Percentiles rank a stretch among this genome's conserved stretches.
Conservation (phyloP, 2,888 invertebrate species). For the Ariolimax columbianus region DNA sequence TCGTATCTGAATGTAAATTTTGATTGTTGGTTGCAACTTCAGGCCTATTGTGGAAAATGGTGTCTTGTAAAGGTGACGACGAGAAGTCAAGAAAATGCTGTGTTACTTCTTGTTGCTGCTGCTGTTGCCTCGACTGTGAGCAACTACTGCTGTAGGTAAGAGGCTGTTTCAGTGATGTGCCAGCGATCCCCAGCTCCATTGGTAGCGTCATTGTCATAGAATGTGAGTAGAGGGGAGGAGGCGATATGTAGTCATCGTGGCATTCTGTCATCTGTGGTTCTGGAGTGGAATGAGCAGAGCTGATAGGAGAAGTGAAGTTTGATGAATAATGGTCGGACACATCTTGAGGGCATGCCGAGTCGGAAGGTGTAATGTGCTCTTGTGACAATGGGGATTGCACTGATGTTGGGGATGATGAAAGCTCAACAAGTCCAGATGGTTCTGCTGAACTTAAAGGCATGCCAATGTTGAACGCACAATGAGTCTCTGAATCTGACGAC, state of each 20-base stretch:
- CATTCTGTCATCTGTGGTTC: constrained; percentile 62
- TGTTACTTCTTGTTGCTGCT: constrained; percentile 39
- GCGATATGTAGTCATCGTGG: constrained; percentile 62
- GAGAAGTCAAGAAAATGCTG: constrained; percentile 50
- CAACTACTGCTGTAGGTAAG: constrained; percentile 83
- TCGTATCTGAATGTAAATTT: constrained; percentile 53
- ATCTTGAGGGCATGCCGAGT: constrained; percentile 52
- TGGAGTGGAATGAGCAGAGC: constrained; percentile 69
- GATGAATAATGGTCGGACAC: constrained; percentile 64
- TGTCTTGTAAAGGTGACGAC: constrained; percentile 46
- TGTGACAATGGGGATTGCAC: constrained; percentile 65
- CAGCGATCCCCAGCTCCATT: constrained; percentile 76
- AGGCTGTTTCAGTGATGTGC: constrained; percentile 82
- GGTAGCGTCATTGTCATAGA: constrained; percentile 58
- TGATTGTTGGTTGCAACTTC: constrained; percentile 52
- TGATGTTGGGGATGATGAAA: constrained; percentile 60
- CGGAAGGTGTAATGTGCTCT: constrained; percentile 58
- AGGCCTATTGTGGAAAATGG: constrained; percentile 52
- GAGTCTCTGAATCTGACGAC: constrained; percentile 34
- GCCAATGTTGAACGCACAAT: constrained; percentile 52
- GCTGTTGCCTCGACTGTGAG: constrained; percentile 54
- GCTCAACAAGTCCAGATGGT: not conserved
- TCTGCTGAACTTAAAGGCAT: constrained; percentile 35
- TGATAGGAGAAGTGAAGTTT: constrained; percentile 67
- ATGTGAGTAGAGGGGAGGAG: constrained; percentile 71